These are phyloP conservation scores for cattle (Bos taurus) DNA, from an alignment of 2,113 vertebrate genomes.

Conservation along the genomic window DNA sequence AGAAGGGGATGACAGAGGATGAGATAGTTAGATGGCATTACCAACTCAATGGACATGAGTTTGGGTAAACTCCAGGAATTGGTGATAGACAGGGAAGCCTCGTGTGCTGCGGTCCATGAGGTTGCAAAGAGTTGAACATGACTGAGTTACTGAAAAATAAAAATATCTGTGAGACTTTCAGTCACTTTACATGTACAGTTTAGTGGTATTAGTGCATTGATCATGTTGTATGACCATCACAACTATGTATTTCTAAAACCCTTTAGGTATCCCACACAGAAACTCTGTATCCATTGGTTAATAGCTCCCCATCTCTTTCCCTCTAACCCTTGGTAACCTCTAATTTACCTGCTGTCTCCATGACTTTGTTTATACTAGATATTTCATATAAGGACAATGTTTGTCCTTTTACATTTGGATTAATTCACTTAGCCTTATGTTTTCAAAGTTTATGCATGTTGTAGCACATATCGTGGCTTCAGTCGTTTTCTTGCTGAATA, in stretches of 20 bases:
- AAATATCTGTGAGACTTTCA: background rate
- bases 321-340: background rate
- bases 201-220: background rate
- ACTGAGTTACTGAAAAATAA: background rate
- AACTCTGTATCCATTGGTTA: background rate
- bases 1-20: background rate
- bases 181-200: background rate
- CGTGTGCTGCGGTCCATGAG: accelerated
- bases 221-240: background rate
- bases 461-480: background rate
- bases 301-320: background rate
- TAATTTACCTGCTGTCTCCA: background rate
- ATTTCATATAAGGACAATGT: background rate
- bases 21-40: background rate
- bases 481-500: background rate
- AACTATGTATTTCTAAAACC: background rate
- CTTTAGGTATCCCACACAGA: background rate
- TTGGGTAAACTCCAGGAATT: background rate
- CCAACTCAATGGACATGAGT: background rate
- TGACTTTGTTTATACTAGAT: background rate
- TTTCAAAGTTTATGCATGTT: background rate
- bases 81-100: background rate
- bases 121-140: accelerated
- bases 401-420: background rate
- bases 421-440: background rate